Conservation (phyloP, 2,797 vertebrate species). For the Falco peregrinus region DNA sequence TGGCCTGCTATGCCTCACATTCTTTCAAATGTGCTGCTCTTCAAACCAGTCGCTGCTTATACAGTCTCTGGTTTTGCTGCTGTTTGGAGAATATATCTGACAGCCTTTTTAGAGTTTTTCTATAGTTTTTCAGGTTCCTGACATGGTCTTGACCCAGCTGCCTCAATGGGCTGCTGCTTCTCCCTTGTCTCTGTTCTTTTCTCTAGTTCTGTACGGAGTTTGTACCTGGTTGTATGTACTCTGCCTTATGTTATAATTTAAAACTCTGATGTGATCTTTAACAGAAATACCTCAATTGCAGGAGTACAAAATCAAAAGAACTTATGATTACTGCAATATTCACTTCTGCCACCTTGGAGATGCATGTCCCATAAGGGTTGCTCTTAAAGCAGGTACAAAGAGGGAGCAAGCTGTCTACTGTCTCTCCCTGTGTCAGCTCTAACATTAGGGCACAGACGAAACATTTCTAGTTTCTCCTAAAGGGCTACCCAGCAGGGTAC, state of each 20-base stretch:
- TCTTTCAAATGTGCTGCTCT: neutral
- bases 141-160: constrained; percentile 24
- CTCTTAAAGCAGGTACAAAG: neutral
- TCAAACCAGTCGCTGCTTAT: neutral
- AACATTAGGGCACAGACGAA: neutral
- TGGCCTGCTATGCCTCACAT: neutral
- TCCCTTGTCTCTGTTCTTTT: neutral
- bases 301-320: neutral
- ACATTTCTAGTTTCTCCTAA: constrained; percentile 24
- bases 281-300: neutral
- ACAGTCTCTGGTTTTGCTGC: neutral
- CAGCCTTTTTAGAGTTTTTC: neutral
- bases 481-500: constrained; percentile 12
- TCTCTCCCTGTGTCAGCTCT: neutral
- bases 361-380: neutral
- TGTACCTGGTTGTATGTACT: neutral
- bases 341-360: neutral
- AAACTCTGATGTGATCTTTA: neutral
- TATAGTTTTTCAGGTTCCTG: constrained; percentile 6
- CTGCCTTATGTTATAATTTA: neutral
- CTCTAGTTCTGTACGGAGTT: neutral
- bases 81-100: neutral
- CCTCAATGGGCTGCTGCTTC: neutral
- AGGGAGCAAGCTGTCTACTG: neutral
- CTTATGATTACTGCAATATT: neutral